Base-by-base conservation (phyloP, 2,888 invertebrate species). In the Theretra japonica region DNA sequence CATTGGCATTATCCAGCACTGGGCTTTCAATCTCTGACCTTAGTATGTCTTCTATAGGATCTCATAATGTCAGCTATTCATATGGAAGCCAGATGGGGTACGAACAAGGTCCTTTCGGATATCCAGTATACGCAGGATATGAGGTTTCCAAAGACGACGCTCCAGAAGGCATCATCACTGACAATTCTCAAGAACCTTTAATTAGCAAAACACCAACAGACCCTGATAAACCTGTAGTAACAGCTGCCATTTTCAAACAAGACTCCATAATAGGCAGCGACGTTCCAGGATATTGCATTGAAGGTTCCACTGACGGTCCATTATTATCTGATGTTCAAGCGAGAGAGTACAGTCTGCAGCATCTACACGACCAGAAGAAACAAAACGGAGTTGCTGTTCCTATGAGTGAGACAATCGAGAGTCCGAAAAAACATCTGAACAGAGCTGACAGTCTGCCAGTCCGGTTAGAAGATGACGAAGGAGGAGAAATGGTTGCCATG, bases 21-120 rank as follows among this genome's bases (percentile, higher is more conserved):
- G 98, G 98, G 0, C 94, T 98, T 2, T 97, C 97, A 6, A 97
- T 97, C 83, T 98, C 98, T 6, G 97, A 97, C 83, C 94, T 97
- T 0, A 97, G 97, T 83, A 95, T 97, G 83, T 96, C 96, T 21
- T 97, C 97, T 41, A 95, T 95, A 68, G 96, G 96, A 19, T 96
- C 96, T 53, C 96, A 96, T 72, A 97, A 97, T 86, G 96, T 96
- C 19, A 96, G 96, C 74, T 97, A 98, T 86, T 95, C 96, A 65
- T 98, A 98, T 85, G 96, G 97, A 72, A 97, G 97, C 85, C 98
- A 98, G 88, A 94, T 96, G 79, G 96, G 97, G 33, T 97, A 97
- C 84, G 96, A 97, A 72, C 95, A 96, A 78, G 97, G 97, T 57
- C 96, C 96, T 73, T 96, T 96, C 74, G 97, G 96, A 8, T 97